Evolutionary conservation across 2,797 vertebrate species (phyloP).

Genomic region (Chelon labrosus): DNA sequence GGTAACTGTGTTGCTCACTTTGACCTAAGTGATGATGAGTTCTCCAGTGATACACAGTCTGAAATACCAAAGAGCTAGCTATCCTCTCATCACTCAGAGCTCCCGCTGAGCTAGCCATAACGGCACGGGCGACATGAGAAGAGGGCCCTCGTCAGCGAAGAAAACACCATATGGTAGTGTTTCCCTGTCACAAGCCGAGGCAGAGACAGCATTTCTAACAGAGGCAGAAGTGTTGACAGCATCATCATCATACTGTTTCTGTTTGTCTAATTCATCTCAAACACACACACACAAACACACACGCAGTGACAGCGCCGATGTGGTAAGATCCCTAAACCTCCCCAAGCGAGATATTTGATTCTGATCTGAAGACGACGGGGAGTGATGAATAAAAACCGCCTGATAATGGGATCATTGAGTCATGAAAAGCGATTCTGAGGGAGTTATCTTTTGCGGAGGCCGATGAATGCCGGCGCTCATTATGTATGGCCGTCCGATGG

Average conservation of each 20-base stretch:
- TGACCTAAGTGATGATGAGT: not conserved
- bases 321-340: constrained; percentile 45
- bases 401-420: constrained; percentile 75
- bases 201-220: constrained; percentile 51
- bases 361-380: constrained; percentile 61
- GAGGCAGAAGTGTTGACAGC: constrained; percentile 51
- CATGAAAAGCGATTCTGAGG: constrained; percentile 73
- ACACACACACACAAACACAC: constrained; percentile 24
- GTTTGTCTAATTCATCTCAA: constrained; percentile 53
- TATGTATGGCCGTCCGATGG: constrained; percentile 60
- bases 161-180: constrained; percentile 70
- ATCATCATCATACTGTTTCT: constrained; percentile 51
- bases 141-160: constrained; percentile 44
- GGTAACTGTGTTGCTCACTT: not conserved
- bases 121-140: constrained; percentile 60
- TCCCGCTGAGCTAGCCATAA: constrained; percentile 55
- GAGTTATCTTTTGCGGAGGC: constrained; percentile 60
- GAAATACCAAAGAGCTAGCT: constrained; percentile 32
- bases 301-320: constrained; percentile 5
- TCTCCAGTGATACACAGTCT: constrained; percentile 16
- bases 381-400: constrained; percentile 68
- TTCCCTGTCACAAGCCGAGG: constrained; percentile 44
- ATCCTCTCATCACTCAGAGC: constrained; percentile 44
- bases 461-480: constrained; percentile 65
- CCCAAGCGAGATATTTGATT: constrained; percentile 68